Base-by-base conservation (phyloP, 2,113 vertebrate genomes). In the Petrocephalus microphthalmus region DNA sequence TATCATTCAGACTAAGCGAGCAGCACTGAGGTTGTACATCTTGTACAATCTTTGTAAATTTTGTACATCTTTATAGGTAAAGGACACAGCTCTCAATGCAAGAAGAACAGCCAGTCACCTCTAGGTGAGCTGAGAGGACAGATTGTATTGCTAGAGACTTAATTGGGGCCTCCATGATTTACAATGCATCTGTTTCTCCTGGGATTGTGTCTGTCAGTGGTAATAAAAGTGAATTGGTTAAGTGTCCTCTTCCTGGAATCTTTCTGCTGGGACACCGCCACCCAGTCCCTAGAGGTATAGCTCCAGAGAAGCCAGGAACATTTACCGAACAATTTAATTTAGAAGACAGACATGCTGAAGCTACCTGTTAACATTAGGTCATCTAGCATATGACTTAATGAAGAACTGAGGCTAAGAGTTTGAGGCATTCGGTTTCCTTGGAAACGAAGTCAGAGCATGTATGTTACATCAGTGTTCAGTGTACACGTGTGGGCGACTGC, bases 141-240 rank as follows among this genome's bases (percentile, higher is more conserved):
- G 71, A 78, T 78, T 37, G 71, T 78, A 78, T 78, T 42, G 33
- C 71, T 42, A 42, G 71, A 78, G 71, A 42, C 71, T 42, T 78
- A 78, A 78, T 78, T 78, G 33, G 13, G 29, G 17, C 13, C 13
- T 78, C 29, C 33, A 19, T 37, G 71, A 78, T 78, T 78, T 78
- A 33, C 71, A 78, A 19, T 78, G 33, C 71, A 78, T 78, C 29
- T 78, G 71, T 78, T 78, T 78, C 71, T 78, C 71, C 71, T 78
- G 71, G 71, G 71, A 33, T 78, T 78, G 7, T 54, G 71, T 78
- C 71, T 78, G 71, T 78, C 71, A 42, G 33, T 78, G 33, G 71
- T 42, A 78, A 78, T 78, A 78, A 78, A 37, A 37, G 71, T 78
- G 71, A 78, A 42, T 25, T 0, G 17, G 33, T 13, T 42, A 42